Evolutionary conservation across 2,888 invertebrate species (phyloP), one percentile per base, ranked within the genome.

Genomic region (Brachyptera risi): DNA sequence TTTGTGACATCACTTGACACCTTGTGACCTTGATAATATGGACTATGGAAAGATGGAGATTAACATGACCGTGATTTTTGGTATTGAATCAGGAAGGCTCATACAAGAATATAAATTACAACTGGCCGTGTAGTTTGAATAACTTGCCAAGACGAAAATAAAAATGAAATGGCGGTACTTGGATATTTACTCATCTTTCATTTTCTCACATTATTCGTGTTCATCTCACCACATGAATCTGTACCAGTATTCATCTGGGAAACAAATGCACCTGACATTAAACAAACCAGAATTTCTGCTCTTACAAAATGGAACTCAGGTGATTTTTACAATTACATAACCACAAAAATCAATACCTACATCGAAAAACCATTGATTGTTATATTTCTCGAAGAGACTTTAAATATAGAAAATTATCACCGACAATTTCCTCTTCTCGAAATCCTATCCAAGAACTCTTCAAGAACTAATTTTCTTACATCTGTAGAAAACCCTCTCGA

Each of bases 321-420:
- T 13, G 54, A 54, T 21, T 54, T 54, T 19, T 17, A 35, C 35
- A 38, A 54, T 37, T 54, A 35, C 54, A 19, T 54, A n/a, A 9
- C 54, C 54, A 35, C 19, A n/a, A 54, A 54, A 38, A 17, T 54
- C 19, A 54, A 35, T 23, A 37, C 54, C 3, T 37, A 35, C 35
- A 54, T 37, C 9, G 54, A 54, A 54, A 54, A 54, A 21, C 54
- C 54, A 21, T 23, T 54, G 69, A 69, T 80, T 58, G 73, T 80
- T 62, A 75, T 78, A 59, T 80, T 81, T 71, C 72, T 75, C 58
- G 81, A 81, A 71, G 73, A 78, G 66, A 76, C 74, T 67, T 68
- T 85, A 1, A 84, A 83, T 15, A 75, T 79, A 1, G 84, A 84
- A 70, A 83, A 85, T 73, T 78, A 54, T 13, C 54, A 54, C 7